Base-by-base conservation (phyloP, 2,797 vertebrate species). In the Mionectes olivaceus region DNA sequence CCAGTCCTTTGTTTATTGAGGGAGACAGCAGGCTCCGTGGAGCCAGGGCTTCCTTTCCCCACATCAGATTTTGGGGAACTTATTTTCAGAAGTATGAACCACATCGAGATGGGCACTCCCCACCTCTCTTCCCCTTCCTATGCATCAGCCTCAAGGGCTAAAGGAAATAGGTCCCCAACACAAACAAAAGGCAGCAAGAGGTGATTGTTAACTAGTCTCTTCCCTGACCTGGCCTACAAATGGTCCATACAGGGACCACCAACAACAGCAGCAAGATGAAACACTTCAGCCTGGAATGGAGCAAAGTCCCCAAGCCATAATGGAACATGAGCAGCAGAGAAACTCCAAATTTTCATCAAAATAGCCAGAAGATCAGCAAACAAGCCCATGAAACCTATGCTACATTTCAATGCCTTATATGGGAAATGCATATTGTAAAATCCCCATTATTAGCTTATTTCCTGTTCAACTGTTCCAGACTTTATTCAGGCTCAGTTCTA, bases 1-100 rank as follows among this genome's bases (percentile, higher is more conserved):
- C 77, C 94, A 93, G 92, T 73, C 92, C 87, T 96, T 96, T 96
- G 95, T 96, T 96, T 88, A 90, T 60, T 87, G 87, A 96, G 95
- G 94, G 93, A 96, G 88, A 94, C 85, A 94, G 95, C 89, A 97
- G 95, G 94, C 93, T 95, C 83, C 0, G 6, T 89, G 93, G 94
- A 96, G 95, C 94, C 94, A 93, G 69, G 91, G 95, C 67, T 96
- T 97, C 95, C 94, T 94, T 63, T 96, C 95, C 91, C 94, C 93
- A 90, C 91, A 88, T n/a, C 64, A 63, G 80, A 81, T 95, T 95
- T 93, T 90, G 90, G 95, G 95, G 93, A 94, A 84, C 93, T 87
- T 90, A 91, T 90, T 94, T 88, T 95, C 74, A 91, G 95, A 60
- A 74, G 56, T 56, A 21, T 39, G 80, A 93, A 79, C 76, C 9